Conservation (phyloP, 2,888 invertebrate genomes). For the Hypolimnas misippus region DNA sequence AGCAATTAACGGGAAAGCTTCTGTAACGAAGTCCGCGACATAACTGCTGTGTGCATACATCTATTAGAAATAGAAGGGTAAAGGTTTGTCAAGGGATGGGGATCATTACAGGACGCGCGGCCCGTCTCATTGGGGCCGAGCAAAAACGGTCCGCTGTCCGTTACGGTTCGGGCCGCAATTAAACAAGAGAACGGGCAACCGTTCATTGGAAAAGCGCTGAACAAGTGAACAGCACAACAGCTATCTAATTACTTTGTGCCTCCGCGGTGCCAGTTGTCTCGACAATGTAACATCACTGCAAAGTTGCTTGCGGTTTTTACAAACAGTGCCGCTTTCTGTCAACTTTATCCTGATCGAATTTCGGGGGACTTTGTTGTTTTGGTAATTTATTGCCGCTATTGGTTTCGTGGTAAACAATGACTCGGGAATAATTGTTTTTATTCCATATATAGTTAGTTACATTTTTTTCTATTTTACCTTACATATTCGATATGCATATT, state of each 20-base stretch:
- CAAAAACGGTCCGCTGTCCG: conserved; percentile 76
- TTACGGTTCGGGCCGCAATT: conserved; percentile 76
- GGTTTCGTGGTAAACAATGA: conserved; percentile 29
- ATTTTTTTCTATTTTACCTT: neutral
- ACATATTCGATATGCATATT: neutral
- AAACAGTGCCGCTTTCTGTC: conserved; percentile 55
- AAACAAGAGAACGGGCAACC: conserved; percentile 67
- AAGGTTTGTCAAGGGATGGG: conserved; percentile 40
- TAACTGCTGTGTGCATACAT: conserved; percentile 35
- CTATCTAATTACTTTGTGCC: conserved; percentile 78
- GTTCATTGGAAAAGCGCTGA: conserved; percentile 75
- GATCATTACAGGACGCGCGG: conserved; percentile 74
- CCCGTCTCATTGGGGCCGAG: conserved; percentile 67
- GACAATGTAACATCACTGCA: conserved; percentile 65
- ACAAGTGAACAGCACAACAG: conserved; percentile 74
- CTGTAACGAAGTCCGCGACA: conserved; percentile 25
- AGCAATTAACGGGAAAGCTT: conserved; percentile 24
- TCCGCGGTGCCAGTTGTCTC: conserved; percentile 59
- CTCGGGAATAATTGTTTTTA: neutral
- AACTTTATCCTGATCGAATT: conserved; percentile 58
- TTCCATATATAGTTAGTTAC: neutral
- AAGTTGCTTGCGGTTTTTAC: conserved; percentile 73
- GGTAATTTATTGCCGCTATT: conserved; percentile 37
- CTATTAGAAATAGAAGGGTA: conserved; percentile 38
- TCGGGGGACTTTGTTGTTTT: conserved; percentile 35